Percentiles rank a stretch among this genome's conserved stretches.
These are phyloP conservation scores for Ovis canadensis DNA, from an alignment of 2,113 vertebrate species.

Conservation along the genomic window DNA sequence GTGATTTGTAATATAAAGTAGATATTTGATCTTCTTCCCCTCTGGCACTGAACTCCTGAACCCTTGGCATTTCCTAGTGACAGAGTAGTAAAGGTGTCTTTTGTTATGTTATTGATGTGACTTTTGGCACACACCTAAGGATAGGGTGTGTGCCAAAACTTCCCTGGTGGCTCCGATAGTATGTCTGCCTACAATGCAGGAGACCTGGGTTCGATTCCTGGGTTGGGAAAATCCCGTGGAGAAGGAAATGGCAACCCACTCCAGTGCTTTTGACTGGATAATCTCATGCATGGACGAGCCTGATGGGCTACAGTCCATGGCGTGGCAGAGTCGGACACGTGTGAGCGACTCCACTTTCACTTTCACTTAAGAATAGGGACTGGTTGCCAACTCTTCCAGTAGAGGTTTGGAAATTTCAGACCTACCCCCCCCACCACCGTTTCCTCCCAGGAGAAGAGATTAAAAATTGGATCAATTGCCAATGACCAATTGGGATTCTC, in stretches of 20 bases:
- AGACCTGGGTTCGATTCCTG: too few species aligned
- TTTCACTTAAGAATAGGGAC: neutral
- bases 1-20: neutral
- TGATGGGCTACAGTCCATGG: too few species aligned
- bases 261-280: too few species aligned
- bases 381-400: neutral
- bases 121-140: neutral
- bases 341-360: too few species aligned
- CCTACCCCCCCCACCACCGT: neutral
- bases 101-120: neutral
- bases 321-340: accelerated
- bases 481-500: neutral
- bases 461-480: neutral
- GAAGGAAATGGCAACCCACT: too few species aligned
- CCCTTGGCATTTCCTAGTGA: neutral
- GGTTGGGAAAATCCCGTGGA: too few species aligned
- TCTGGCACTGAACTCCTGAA: neutral
- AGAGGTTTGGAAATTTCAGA: neutral
- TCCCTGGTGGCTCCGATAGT: too few species aligned
- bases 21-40: neutral
- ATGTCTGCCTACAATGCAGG: accelerated
- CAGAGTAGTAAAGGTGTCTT: neutral
- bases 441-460: neutral
- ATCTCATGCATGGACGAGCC: too few species aligned
- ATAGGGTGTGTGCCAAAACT: neutral